These are phyloP conservation scores for Leptatherina wallacei DNA, from an alignment of 2,797 vertebrate species.

Conservation along the genomic window DNA sequence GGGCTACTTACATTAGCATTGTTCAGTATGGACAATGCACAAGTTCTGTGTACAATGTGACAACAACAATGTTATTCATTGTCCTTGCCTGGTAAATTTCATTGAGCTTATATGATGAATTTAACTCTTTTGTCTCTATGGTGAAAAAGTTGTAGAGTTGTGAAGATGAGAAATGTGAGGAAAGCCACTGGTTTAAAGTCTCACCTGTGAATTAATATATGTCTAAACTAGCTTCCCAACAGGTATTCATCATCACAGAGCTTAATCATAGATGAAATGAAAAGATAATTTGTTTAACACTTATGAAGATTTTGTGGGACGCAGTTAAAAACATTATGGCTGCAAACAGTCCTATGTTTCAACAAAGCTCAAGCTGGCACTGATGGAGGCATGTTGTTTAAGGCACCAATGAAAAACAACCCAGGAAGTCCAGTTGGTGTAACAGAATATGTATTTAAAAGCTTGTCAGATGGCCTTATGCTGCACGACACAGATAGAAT, in stretches of 20 bases:
- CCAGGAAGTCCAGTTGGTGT: constrained; percentile 1
- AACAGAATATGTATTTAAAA: not conserved
- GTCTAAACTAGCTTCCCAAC: not conserved
- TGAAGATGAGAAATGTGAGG: not conserved
- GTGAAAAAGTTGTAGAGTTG: not conserved
- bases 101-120: not conserved
- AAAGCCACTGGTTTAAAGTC: not conserved
- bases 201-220: not conserved
- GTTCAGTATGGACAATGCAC: not conserved
- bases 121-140: not conserved
- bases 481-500: not conserved
- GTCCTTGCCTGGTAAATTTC: not conserved
- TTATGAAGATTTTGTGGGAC: not conserved
- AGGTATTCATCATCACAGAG: not conserved
- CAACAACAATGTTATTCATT: constrained; percentile 20
- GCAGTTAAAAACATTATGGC: not conserved
- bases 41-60: constrained; percentile 3
- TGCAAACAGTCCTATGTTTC: not conserved
- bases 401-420: constrained; percentile 1
- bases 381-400: not conserved
- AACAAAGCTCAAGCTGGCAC: not conserved
- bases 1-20: not conserved
- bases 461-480: not conserved
- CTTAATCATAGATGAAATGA: not conserved
- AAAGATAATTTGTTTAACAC: not conserved